phyloP scores from a whole-genome alignment of 2,113 vertebrate species.

The Cebidichthys violaceus region DNA sequence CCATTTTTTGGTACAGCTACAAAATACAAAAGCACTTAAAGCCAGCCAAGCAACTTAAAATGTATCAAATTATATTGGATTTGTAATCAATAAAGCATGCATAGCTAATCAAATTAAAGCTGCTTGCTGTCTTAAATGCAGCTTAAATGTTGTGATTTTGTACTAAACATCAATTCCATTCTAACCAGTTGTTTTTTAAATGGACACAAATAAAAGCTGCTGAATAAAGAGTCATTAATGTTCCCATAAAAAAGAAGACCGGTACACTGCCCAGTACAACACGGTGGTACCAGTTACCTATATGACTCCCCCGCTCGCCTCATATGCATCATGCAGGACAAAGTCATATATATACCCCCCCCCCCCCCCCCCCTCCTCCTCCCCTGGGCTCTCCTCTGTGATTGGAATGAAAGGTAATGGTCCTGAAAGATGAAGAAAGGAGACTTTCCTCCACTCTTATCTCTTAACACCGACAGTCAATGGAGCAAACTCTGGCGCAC shows the following conservation, averaged over 20 bases:
- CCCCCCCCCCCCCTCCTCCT: slow-evolving; percentile 71
- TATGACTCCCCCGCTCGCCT: slow-evolving; percentile 33
- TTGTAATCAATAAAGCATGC: slow-evolving; percentile 21
- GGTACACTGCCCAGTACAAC: slow-evolving; percentile 36
- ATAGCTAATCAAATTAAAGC: slow-evolving; percentile 28
- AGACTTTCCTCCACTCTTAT: slow-evolving; percentile 79
- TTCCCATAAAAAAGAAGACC: slow-evolving; percentile 28
- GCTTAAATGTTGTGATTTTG: slow-evolving; percentile 26
- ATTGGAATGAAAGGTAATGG: slow-evolving; percentile 88
- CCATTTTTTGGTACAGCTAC: not conserved
- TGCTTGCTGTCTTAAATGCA: not conserved
- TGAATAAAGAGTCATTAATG: slow-evolving; percentile 44
- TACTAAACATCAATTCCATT: slow-evolving; percentile 26
- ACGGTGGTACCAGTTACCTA: slow-evolving; percentile 40
- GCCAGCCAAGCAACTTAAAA: slow-evolving; percentile 3
- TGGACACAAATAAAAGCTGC: slow-evolving; percentile 47
- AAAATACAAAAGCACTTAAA: slow-evolving; percentile 20
- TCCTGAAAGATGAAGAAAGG: slow-evolving; percentile 87
- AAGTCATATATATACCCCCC: slow-evolving; percentile 48
- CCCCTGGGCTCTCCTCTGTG: slow-evolving; percentile 78
- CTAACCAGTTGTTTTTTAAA: slow-evolving; percentile 11
- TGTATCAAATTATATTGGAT: slow-evolving; percentile 11
- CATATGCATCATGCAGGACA: slow-evolving; percentile 65
- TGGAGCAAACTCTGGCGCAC: slow-evolving; percentile 77
- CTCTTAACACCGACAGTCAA: slow-evolving; percentile 88